Evolutionary conservation across 2,113 vertebrate species (phyloP), one percentile per base, ranked within the genome.

Genomic region (Drymodes brunneopygia): DNA sequence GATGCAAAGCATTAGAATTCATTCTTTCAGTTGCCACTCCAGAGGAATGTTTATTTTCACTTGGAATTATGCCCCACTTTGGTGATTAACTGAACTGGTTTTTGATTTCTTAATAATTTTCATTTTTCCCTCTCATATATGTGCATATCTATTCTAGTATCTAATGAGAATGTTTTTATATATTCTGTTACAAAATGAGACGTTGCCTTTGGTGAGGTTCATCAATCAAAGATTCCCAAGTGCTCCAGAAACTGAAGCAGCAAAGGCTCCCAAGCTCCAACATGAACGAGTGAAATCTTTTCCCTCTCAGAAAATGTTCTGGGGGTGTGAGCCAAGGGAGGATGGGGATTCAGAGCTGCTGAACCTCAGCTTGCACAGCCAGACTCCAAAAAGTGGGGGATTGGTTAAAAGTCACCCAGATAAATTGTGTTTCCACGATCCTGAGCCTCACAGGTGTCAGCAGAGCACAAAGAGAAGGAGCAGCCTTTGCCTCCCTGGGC

Each of bases 101-200:
- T 54, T 60, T 8, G 0, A 24, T 50, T 51, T 9, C 27, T 47
- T 27, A 15, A 16, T 61, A 22, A 36, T 56, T 81, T 8, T 29
- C 18, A 4, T 53, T 56, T 73, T 40, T n/a, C 15, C 40, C 29
- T 50, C 44, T 31, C 20, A 25, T 19, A 18, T 22, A 4, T 15
- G 2, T 53, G 5, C 3, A 7, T 14, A 1, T 14, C 20, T 13
- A 4, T n/a, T n/a, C n/a, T n/a, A n/a, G n/a, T n/a, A n/a, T n/a
- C n/a, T n/a, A n/a, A n/a, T n/a, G n/a, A n/a, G n/a, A n/a, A n/a
- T n/a, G n/a, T n/a, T n/a, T n/a, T n/a, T 17, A 12, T 9, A 12
- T 33, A 22, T 40, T 18, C 40, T 15, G 2, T 62, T 54, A 10
- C 15, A 17, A n/a, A 56, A 23, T 11, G 24, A 60, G 53, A 12